These are phyloP conservation scores for Isaurus tuberculatus DNA, from an alignment of 92 coral and sea anemone species.

Conservation along the genomic window DNA sequence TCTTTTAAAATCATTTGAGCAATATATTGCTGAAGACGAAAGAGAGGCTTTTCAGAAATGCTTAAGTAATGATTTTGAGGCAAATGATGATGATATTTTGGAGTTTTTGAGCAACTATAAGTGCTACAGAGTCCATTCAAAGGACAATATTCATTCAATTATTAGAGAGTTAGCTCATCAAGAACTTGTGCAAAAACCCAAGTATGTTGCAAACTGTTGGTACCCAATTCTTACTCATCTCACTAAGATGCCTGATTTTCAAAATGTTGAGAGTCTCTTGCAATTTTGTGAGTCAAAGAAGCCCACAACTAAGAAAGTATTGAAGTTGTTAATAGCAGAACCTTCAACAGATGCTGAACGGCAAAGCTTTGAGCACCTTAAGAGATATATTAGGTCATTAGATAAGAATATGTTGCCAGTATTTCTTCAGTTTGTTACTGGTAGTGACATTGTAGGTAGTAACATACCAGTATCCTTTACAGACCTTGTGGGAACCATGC, in stretches of 20 bases:
- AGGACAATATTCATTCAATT: slow-evolving; percentile 43
- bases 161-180: slow-evolving; percentile 47
- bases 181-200: slow-evolving; percentile 48
- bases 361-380: slow-evolving; percentile 21
- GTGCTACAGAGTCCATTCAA: slow-evolving; percentile 46
- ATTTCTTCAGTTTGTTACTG: slow-evolving; percentile 16
- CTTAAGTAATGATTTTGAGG: slow-evolving; percentile 30
- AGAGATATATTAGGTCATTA: slow-evolving; percentile 20
- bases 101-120: slow-evolving; percentile 52
- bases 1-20: slow-evolving; percentile 44
- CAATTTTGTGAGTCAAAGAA: slow-evolving; percentile 33
- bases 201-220: slow-evolving; percentile 45
- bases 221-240: slow-evolving; percentile 34
- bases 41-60: slow-evolving; percentile 51
- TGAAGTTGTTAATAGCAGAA: slow-evolving; percentile 28
- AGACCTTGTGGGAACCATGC: slow-evolving; percentile 25
- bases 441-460: slow-evolving; percentile 8
- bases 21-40: slow-evolving; percentile 44
- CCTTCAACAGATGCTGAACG: slow-evolving; percentile 15
- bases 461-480: slow-evolving; percentile 20
- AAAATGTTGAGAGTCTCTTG: slow-evolving; percentile 8
- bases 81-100: slow-evolving; percentile 46
- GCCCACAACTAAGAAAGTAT: slow-evolving; percentile 45
- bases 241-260: slow-evolving; percentile 10
- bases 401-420: slow-evolving; percentile 22